These are phyloP conservation scores for Aurelia aurita DNA, from an alignment of 30 jellyfish, hydroid and myxozoan genomes.

Conservation along the genomic window DNA sequence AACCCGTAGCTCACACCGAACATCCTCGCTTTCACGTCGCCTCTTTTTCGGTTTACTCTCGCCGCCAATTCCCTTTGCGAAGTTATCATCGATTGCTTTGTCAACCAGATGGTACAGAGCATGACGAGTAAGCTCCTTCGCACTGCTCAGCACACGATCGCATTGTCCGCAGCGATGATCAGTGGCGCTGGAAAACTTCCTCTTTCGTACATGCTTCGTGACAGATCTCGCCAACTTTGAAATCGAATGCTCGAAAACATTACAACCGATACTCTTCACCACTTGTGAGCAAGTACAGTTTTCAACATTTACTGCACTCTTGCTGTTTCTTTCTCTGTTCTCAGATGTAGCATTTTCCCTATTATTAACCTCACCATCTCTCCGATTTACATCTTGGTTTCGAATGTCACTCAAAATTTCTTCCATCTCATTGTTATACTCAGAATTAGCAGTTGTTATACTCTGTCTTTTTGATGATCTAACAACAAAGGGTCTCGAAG, in stretches of 20 bases:
- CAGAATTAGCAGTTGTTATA: too few species aligned
- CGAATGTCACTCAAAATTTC: too few species aligned
- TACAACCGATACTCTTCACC: constrained; percentile 4
- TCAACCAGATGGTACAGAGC: constrained; percentile 27
- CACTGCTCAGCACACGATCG: constrained; percentile 2
- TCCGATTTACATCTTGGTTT: too few species aligned
- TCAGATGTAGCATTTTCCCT: not conserved
- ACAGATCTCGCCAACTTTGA: constrained; percentile 22
- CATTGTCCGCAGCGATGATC: constrained; percentile 19
- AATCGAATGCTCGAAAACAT: constrained; percentile 29
- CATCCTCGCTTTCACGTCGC: not conserved
- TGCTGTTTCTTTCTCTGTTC: not conserved
- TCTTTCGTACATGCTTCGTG: constrained; percentile 19
- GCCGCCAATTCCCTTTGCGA: not conserved
- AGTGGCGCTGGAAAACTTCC: not conserved
- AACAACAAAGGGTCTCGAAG: too few species aligned
- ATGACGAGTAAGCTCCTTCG: constrained; percentile 58
- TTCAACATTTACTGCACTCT: not conserved
- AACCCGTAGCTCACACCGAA: not conserved
- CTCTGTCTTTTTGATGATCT: too few species aligned
- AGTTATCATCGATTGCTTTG: constrained; percentile 30
- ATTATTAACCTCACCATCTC: too few species aligned
- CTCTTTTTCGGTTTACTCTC: not conserved
- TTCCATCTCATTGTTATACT: too few species aligned
- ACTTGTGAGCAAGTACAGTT: constrained; percentile 11